Percentiles rank a stretch among this genome's conserved stretches.
Conservation (phyloP, 2,113 vertebrate species). For the Tachycineta bicolor region DNA sequence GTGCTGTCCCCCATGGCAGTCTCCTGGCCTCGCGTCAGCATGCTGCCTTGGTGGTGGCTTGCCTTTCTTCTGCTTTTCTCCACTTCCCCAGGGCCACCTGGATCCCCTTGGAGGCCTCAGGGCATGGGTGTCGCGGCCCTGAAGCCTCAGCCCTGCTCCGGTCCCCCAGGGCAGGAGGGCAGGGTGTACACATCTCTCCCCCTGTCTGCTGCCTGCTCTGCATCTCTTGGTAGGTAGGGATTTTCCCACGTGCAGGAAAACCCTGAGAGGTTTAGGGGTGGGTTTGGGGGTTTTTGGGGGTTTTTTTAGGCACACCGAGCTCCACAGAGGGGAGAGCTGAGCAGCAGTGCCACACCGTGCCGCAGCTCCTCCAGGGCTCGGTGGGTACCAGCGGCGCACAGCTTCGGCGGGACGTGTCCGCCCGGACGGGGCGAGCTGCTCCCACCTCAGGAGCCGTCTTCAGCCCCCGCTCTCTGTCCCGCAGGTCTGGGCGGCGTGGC, state of each 20-base stretch:
- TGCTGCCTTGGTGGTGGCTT: fast-evolving
- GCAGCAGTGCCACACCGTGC: fast-evolving
- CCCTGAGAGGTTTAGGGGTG: background rate
- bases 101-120: background rate
- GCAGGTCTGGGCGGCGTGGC: constrained; percentile 66
- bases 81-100: background rate
- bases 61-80: background rate
- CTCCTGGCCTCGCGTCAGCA: background rate
- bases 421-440: fast-evolving
- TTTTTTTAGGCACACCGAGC: background rate
- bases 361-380: fast-evolving
- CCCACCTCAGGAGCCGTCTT: fast-evolving
- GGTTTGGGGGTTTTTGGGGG: background rate
- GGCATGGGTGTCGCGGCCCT: background rate
- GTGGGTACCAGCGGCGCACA: fast-evolving
- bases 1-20: fast-evolving
- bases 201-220: background rate
- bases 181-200: background rate
- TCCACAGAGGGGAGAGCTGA: background rate
- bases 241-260: background rate
- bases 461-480: background rate
- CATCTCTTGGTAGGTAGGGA: background rate
- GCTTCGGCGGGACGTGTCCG: fast-evolving
- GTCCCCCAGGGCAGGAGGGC: fast-evolving
- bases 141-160: background rate